A percentile compares a stretch with the other conserved stretches of the same genome.
phyloP scores from a whole-genome alignment of 1,140 invertebrate species.

The Heliconius nattereri region DNA sequence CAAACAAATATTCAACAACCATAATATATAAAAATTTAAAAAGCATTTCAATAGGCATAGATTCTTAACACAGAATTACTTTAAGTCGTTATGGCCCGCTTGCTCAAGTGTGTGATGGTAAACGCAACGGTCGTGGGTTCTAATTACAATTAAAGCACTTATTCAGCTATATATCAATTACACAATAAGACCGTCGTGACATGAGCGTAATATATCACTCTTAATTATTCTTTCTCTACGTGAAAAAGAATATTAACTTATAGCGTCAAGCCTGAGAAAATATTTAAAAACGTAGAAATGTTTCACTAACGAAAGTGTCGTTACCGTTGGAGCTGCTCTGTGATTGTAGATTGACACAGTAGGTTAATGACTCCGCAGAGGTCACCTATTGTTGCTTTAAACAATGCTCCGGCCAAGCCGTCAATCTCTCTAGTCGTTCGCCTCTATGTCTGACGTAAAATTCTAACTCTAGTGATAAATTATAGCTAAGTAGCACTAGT shows the following conservation, averaged over 20 bases:
- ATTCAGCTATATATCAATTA: neutral
- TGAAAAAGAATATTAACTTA: neutral
- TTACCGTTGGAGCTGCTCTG: conserved; percentile 11
- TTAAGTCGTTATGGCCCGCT: too few species aligned
- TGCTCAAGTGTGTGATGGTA: too few species aligned
- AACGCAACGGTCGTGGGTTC: too few species aligned
- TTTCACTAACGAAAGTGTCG: conserved; percentile 6
- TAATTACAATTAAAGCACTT: neutral
- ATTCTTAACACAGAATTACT: too few species aligned
- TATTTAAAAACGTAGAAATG: conserved; percentile 6
- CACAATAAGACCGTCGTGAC: neutral
- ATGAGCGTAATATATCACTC: neutral
- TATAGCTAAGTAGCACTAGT: conserved; percentile 36
- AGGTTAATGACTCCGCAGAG: conserved; percentile 78
- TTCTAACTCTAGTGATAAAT: conserved; percentile 64
- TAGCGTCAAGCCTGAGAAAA: neutral
- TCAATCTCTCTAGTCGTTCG: conserved; percentile 70
- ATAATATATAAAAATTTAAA: too few species aligned
- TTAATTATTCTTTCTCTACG: neutral
- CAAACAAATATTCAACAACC: too few species aligned
- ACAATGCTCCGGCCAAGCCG: conserved; percentile 69
- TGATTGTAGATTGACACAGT: conserved; percentile 55
- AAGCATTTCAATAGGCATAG: too few species aligned
- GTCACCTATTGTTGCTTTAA: conserved; percentile 76
- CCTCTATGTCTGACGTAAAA: conserved; percentile 64